Evolutionary conservation across 2,888 invertebrate genomes (phyloP), one percentile per base, ranked within the genome.

Genomic region (Lysandra coridon): DNA sequence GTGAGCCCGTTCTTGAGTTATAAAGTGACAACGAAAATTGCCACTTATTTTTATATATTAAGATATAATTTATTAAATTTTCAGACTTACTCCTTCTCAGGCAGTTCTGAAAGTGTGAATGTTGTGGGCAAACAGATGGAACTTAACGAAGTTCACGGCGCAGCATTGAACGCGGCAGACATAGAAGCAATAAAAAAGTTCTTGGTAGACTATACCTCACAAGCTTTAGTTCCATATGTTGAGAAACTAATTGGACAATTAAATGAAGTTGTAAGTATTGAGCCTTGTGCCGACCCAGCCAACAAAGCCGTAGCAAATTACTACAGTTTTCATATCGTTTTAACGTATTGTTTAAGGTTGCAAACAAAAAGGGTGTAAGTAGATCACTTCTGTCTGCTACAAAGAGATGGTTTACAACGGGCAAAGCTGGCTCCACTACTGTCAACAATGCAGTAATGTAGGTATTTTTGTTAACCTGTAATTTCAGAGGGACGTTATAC

Each of bases 401-500:
- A 1, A 99, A 98, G 92, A 96, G 99, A 84, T 98, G 98, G 98
- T 99, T 99, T 92, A 98, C 98, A 30, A 97, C 98, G 10, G 98
- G 96, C 85, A 98, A 98, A 90, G 97, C 97, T 2, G 97, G 98
- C 10, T 95, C 96, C 23, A 96, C 97, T 80, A 95, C 97, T 78
- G 96, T 96, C 73, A 95, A 96, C 84, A 97, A 97, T 88, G 97
- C 97, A 84, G 97, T 98, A 76, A 97, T 98, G 98, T 98, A 95
- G 95, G 97, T 69, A 69, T 69, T 69, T 23, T 64, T 57, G 57
- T 57, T 57, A 4, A 57, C 49, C 49, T 10, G 10, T 49, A 57
- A 57, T 57, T 57, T 57, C 2, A 57, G 14, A 53, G 53, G 10
- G 49, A 10, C 10, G 3, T 44, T 10, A 49, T 10, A 49, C 49